Evolutionary conservation across 1,140 invertebrate genomes (phyloP).

Genomic region (Papilio polytes): DNA sequence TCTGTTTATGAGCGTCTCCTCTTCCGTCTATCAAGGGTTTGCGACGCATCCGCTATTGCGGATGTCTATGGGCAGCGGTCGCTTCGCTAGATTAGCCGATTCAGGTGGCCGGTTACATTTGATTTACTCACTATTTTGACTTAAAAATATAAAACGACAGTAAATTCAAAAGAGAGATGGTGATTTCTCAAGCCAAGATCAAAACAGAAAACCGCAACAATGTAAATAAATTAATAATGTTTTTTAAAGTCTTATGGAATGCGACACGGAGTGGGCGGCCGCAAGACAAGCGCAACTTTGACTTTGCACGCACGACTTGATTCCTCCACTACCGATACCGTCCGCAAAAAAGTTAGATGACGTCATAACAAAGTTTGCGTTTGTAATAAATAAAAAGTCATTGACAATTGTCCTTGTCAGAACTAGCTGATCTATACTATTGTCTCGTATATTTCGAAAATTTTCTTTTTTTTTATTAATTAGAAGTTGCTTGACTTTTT

Average conservation of each 20-base stretch:
- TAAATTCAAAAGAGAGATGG: neutral
- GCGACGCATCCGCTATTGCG: too few species aligned
- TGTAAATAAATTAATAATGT: slow-evolving; percentile 21
- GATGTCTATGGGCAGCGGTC: too few species aligned
- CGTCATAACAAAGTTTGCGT: slow-evolving; percentile 2
- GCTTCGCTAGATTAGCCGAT: too few species aligned
- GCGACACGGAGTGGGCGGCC: slow-evolving; percentile 17
- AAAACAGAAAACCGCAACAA: slow-evolving; percentile 16
- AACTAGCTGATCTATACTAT: neutral
- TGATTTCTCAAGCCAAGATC: neutral
- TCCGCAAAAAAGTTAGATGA: neutral
- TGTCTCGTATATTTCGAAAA: neutral
- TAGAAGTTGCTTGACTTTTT: too few species aligned
- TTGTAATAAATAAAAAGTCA: neutral
- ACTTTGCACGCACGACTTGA: slow-evolving; percentile 11
- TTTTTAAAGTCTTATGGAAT: slow-evolving; percentile 24
- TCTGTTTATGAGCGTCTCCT: too few species aligned
- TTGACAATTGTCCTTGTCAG: neutral
- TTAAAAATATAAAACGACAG: neutral
- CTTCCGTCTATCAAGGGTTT: too few species aligned
- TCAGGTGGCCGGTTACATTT: neutral
- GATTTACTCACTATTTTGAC: neutral
- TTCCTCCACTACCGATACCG: neutral
- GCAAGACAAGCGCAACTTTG: slow-evolving; percentile 4
- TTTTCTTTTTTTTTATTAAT: too few species aligned